Base-by-base conservation (phyloP, 1,140 invertebrate genomes). In the Spodoptera frugiperda region DNA sequence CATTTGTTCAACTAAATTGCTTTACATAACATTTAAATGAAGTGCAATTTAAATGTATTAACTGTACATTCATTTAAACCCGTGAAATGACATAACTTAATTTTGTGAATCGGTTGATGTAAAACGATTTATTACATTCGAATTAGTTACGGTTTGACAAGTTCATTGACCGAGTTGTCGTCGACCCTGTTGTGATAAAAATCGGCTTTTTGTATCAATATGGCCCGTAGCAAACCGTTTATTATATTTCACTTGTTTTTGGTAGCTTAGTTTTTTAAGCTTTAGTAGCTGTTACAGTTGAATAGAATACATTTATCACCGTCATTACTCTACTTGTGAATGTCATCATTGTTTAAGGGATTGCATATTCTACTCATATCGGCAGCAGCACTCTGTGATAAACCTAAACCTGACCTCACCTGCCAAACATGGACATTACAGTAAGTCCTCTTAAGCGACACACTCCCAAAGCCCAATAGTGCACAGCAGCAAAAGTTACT, bases 71-170 rank as follows among this genome's bases (percentile, higher is more conserved):
- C 21, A 30, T 11, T 21, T 3, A 65, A 12, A 68, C 25, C 12
- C 65, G 8, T 53, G 21, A 67, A 67, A 67, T 49, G 44, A 49
- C 30, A 68, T 51, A 53, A 51, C 12, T 48, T 68, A 68, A 53
- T 53, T n/a, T 68, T 53, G 65, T 53, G 65, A 30, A 51, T 51
- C 48, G 48, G 5, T 49, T 30, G 46, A 15, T 19, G 63, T n/a
- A 2, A n/a, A 68, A 51, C 65, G 51, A 68, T 68, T 53, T 68
- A 51, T 68, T 68, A 53, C 19, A 49, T 51, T 48, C 51, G 48
- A 51, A 68, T 68, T 65, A 65, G 61, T 25, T 65, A 49, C 61
- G 44, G 44, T 11, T 61, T 39, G 57, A 61, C 25, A 59, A 63
- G 61, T 65, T 65, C 44, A 65, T 48, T 65, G 61, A 65, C 44